A percentile compares a stretch with the other conserved stretches of the same genome.
phyloP scores from a whole-genome alignment of 1,140 invertebrate species.

The Phymastichus coffea region DNA sequence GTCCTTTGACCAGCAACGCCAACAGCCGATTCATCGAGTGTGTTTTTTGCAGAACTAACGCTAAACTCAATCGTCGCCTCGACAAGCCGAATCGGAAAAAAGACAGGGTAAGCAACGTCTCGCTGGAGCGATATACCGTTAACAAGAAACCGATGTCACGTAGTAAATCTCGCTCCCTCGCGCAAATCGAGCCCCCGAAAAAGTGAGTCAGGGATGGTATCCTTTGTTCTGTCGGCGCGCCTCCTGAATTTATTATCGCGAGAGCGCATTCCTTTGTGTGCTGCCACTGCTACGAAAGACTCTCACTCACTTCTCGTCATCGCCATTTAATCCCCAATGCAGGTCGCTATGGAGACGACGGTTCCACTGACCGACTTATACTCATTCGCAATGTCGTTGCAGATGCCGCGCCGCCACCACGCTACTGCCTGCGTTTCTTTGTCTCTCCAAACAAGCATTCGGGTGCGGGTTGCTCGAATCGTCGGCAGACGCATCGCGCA shows the following conservation, averaged over 20 bases:
- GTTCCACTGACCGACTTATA: constrained; percentile 7
- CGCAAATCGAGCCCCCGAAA: constrained; percentile 9
- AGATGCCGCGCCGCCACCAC: neutral
- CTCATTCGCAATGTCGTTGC: neutral
- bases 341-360: neutral
- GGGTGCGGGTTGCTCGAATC: neutral
- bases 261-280: neutral
- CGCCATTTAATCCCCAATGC: no score
- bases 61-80: no score
- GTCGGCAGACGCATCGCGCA: neutral
- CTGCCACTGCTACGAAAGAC: neutral
- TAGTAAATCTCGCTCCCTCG: constrained; percentile 35
- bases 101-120: neutral
- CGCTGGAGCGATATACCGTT: constrained; percentile 42
- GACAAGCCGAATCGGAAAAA: no score
- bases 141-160: constrained; percentile 50
- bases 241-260: neutral
- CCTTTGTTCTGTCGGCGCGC: neutral
- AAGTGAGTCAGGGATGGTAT: neutral
- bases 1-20: no score
- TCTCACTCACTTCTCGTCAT: no score
- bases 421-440: no score
- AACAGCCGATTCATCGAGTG: no score
- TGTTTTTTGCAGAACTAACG: no score
- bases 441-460: no score